These are phyloP conservation scores for Ammospiza caudacuta DNA, from an alignment of 2,113 vertebrate species.

Conservation along the genomic window DNA sequence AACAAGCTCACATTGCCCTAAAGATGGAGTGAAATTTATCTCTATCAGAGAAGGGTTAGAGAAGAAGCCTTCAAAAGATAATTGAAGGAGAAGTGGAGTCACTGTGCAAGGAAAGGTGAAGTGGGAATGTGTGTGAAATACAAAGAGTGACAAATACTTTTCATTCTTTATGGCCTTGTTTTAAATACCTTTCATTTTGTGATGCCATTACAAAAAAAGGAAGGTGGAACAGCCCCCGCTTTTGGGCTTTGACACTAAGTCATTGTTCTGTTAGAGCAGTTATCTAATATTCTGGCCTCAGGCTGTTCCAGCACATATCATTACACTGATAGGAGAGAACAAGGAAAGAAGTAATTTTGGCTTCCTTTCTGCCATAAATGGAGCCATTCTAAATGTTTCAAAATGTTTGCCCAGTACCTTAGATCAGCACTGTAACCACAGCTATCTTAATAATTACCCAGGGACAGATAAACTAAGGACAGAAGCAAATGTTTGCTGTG, in stretches of 20 bases:
- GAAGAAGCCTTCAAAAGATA: background rate
- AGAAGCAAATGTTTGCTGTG: conserved; percentile 22
- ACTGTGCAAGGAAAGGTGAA: background rate
- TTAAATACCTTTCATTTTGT: background rate
- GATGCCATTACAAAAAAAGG: background rate
- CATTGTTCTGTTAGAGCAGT: conserved; percentile 3
- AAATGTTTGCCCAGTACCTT: conserved; percentile 35
- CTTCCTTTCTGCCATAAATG: conserved; percentile 29
- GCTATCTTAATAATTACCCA: conserved; percentile 51
- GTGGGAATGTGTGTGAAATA: background rate
- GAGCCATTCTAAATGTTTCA: conserved; percentile 19
- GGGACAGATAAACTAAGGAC: conserved; percentile 51
- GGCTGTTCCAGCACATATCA: background rate
- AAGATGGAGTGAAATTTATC: background rate
- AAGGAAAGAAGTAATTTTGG: conserved; percentile 27
- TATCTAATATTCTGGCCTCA: background rate
- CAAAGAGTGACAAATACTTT: background rate
- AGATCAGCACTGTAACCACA: conserved; percentile 11
- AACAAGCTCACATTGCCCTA: background rate
- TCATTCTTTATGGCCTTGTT: background rate
- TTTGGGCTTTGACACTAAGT: background rate
- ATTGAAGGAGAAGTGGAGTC: background rate
- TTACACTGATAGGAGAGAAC: background rate
- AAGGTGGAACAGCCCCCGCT: background rate
- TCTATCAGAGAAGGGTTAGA: background rate